These are phyloP conservation scores for Cydia splendana DNA, from an alignment of 1,140 invertebrate species.

Conservation along the genomic window DNA sequence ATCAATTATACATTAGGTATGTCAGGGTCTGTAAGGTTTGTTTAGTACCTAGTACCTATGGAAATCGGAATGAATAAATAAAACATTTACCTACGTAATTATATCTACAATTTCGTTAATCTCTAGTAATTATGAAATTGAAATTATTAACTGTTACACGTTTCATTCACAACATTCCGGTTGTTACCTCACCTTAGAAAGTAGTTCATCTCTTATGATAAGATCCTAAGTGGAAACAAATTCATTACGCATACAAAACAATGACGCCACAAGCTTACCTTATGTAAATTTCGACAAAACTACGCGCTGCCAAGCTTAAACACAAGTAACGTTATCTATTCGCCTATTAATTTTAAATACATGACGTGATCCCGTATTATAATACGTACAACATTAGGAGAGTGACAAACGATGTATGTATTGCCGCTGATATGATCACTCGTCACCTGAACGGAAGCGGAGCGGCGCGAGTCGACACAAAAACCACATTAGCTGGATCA, in stretches of 20 bases:
- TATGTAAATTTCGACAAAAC: constrained; percentile 63
- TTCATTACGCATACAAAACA: constrained; percentile 44
- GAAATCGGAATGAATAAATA: too few relatives aligned
- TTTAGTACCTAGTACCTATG: too few relatives aligned
- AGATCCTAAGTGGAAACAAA: constrained; percentile 51
- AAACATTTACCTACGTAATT: too few relatives aligned
- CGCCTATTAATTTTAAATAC: constrained; percentile 58
- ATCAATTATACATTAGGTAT: too few relatives aligned
- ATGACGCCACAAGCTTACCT: constrained; percentile 40
- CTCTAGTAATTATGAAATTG: too few relatives aligned
- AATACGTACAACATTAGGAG: constrained; percentile 47
- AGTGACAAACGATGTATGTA: constrained; percentile 64
- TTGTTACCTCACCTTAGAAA: constrained; percentile 25
- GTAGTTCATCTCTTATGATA: constrained; percentile 48
- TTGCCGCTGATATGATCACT: constrained; percentile 58
- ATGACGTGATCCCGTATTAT: constrained; percentile 49
- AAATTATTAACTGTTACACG: neutral
- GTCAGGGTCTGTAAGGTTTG: too few relatives aligned
- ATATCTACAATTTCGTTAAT: too few relatives aligned
- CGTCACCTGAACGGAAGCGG: constrained; percentile 75
- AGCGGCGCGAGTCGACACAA: constrained; percentile 56
- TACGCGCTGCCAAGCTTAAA: constrained; percentile 49
- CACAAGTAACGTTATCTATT: constrained; percentile 52
- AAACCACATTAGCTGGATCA: constrained; percentile 66
- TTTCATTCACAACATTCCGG: neutral